Base-by-base conservation (phyloP, 2,888 invertebrate species). In the Mallateleia sp. region DNA sequence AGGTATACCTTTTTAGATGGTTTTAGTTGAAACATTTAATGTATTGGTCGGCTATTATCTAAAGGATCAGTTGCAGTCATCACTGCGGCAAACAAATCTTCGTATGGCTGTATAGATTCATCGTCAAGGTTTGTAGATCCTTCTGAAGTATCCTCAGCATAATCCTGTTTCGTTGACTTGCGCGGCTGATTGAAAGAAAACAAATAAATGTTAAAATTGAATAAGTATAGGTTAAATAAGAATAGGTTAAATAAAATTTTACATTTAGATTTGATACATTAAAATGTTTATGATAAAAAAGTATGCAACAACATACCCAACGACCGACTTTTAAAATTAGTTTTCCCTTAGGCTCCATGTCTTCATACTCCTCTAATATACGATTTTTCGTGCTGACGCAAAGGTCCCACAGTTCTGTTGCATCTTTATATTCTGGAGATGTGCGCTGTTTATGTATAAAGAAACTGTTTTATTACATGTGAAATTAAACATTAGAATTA, bases 11-110 rank as follows among this genome's bases (percentile, higher is more conserved):
- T 97, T 95, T 98, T 98, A 0, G 98, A 98, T 0, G 99, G 99
- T 67, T 99, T 96, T 78, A 99, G 96, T 94, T 99, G 98, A 95
- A 99, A 99, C 89, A 97, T 97, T 2, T 97, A 96, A 94, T 98
- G 98, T 6, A 99, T 96, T 0, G 97, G 96, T n/a, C 99, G 96
- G 47, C 97, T 97, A 86, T 98, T 98, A 83, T 96, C 96, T 18
- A 91, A 77, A 38, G 96, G 96, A 94, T 98, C 98, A 18, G 97
- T 97, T 0, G 98, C 98, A 67, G 97, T 97, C 97, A 99, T 98
- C 34, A 98, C 97, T 15, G 98, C 96, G 87, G 97, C 97, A 93
- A 99, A 99, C 11, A 99, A 96, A 93, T 99, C 99, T 95, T 99
- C 99, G 93, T 97, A 97, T n/a, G 96, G 96, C 92, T 96, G 96